Conservation (phyloP, 2,888 invertebrate species). For the Dyspetes luteomarginatus region DNA sequence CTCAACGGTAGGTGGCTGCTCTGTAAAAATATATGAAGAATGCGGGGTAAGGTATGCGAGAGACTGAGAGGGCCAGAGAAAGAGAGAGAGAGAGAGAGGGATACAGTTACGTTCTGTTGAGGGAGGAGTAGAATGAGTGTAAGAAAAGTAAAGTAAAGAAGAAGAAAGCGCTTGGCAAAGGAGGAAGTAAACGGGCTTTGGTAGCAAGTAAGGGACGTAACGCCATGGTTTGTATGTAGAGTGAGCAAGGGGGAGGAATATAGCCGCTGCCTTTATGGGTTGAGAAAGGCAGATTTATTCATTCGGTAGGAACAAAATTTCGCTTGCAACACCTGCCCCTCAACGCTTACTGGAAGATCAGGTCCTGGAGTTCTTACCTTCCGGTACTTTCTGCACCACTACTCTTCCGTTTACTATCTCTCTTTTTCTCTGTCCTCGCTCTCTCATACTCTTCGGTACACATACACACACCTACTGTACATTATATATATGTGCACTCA, state of each 20-base stretch:
- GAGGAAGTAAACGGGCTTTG: slow-evolving; percentile 2
- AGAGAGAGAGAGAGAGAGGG: slow-evolving; percentile 19
- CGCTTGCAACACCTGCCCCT: slow-evolving; percentile 70
- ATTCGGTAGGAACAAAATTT: slow-evolving; percentile 72
- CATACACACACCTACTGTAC: slow-evolving; percentile 24
- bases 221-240: slow-evolving; percentile 32
- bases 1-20: slow-evolving; percentile 34
- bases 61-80: slow-evolving; percentile 28
- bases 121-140: slow-evolving; percentile 48
- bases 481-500: slow-evolving; percentile 14
- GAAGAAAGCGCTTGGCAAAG: slow-evolving; percentile 29
- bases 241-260: slow-evolving; percentile 56
- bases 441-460: slow-evolving; percentile 12
- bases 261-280: slow-evolving; percentile 48
- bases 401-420: slow-evolving; percentile 15
- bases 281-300: slow-evolving; percentile 73
- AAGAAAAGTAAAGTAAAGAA: slow-evolving; percentile 47
- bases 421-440: slow-evolving; percentile 24
- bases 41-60: slow-evolving; percentile 25
- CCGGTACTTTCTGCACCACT: slow-evolving; percentile 45
- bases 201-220: slow-evolving; percentile 24
- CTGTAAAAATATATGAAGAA: slow-evolving; percentile 44
- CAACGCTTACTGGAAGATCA: slow-evolving; percentile 43
- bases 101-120: slow-evolving; percentile 31
- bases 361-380: slow-evolving; percentile 41